phyloP scores from a whole-genome alignment of 2,113 vertebrate genomes.

The Gymnogyps californianus region DNA sequence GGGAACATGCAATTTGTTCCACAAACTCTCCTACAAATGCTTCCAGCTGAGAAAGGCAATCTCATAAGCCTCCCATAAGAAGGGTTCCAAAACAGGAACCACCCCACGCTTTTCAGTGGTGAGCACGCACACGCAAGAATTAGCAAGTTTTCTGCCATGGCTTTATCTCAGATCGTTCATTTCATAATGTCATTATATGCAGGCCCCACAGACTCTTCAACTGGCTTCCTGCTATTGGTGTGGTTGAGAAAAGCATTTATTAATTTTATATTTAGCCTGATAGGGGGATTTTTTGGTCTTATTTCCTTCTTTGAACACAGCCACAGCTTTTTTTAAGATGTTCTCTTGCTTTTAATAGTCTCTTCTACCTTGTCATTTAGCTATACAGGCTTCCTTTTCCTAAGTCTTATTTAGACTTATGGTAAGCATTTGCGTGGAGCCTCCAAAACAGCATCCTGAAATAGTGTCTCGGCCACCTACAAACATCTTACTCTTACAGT shows the following conservation, averaged over 20 bases:
- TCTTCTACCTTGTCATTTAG: constrained; percentile 1
- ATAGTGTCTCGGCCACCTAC: background rate
- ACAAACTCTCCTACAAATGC: background rate
- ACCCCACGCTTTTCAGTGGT: background rate
- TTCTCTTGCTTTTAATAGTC: background rate
- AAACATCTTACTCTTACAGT: background rate
- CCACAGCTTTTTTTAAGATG: background rate
- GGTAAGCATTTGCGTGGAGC: background rate
- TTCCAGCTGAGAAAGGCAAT: background rate
- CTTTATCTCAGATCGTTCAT: background rate
- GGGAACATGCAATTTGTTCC: background rate
- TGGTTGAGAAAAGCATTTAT: background rate
- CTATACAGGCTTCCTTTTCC: background rate
- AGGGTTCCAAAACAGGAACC: background rate
- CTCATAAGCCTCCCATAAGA: background rate
- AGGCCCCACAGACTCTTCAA: background rate
- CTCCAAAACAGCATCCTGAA: background rate
- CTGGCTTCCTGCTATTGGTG: background rate
- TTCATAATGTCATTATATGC: background rate
- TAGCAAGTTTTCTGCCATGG: background rate
- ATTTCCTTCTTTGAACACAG: background rate
- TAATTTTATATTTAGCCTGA: background rate
- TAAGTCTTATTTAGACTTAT: background rate
- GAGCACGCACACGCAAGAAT: background rate
- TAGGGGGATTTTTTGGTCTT: background rate